Percentiles rank a stretch among this genome's conserved stretches.
Evolutionary conservation across 2,113 vertebrate genomes (phyloP).

Genomic region (Hemibagrus wyckioides): DNA sequence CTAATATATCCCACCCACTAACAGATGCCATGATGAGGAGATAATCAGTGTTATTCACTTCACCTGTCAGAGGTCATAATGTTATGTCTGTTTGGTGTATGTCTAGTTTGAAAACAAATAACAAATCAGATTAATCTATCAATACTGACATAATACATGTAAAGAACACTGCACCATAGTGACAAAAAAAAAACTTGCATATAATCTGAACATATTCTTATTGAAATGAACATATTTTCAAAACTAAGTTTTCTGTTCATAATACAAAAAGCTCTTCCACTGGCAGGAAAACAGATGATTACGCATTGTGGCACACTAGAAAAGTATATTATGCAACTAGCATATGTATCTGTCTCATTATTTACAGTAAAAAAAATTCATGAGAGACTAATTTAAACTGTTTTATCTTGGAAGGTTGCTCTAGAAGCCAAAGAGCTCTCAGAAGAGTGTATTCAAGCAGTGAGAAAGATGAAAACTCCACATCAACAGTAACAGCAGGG

Average conservation of each 20-base stretch:
- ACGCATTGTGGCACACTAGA: neutral
- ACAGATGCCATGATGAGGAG: too few species aligned
- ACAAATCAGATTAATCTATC: neutral
- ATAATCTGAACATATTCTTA: neutral
- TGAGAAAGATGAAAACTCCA: constrained; percentile 3
- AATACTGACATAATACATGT: neutral
- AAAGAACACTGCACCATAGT: neutral
- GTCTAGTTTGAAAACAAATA: neutral
- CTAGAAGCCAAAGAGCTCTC: neutral
- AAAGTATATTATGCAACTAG: neutral
- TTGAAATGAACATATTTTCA: neutral
- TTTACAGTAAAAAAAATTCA: neutral
- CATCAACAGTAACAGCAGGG: neutral
- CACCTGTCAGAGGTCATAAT: too few species aligned
- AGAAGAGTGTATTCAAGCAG: neutral
- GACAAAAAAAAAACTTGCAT: neutral
- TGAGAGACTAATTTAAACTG: neutral
- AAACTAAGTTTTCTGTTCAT: neutral
- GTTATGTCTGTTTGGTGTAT: too few species aligned
- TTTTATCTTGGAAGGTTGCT: neutral
- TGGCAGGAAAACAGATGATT: neutral
- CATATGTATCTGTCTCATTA: neutral
- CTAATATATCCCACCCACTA: too few species aligned
- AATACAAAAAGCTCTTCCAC: neutral
- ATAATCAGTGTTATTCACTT: too few species aligned